A percentile compares a stretch with the other conserved stretches of the same genome.
These are phyloP conservation scores for Noturus placidus DNA, from an alignment of 2,113 vertebrate genomes.

Conservation along the genomic window DNA sequence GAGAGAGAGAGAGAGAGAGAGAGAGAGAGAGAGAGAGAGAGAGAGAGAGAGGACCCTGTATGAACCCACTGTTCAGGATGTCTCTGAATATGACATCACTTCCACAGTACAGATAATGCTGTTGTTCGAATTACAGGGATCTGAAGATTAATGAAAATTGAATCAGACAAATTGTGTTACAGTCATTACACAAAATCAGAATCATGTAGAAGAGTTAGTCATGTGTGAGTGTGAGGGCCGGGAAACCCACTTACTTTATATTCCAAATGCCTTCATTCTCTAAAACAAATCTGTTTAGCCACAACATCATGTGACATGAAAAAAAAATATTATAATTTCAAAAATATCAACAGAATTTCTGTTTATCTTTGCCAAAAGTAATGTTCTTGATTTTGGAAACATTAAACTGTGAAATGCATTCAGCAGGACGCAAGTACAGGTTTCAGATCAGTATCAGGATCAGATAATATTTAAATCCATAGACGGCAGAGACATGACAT, in stretches of 20 bases:
- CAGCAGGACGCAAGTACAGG: neutral
- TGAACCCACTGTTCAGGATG: slow-evolving; percentile 74
- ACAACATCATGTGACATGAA: neutral
- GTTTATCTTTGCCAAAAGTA: neutral
- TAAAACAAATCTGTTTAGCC: neutral
- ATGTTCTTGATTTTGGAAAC: neutral
- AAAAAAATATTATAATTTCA: neutral
- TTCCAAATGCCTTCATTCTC: neutral
- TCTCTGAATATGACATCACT: slow-evolving; percentile 71
- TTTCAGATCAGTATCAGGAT: no score
- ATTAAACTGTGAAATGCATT: neutral
- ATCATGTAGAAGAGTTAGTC: neutral
- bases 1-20: neutral
- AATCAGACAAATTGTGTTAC: neutral
- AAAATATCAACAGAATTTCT: neutral
- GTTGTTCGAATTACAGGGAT: slow-evolving; percentile 44
- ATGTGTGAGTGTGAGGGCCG: neutral
- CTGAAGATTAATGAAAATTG: slow-evolving; percentile 29
- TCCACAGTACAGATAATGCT: slow-evolving; percentile 21
- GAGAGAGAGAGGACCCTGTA: slow-evolving; percentile 63
- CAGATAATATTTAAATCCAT: neutral
- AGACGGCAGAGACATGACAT: neutral
- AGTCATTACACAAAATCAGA: neutral
- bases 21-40: neutral
- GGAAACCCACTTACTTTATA: neutral